Conservation (phyloP, 35 echinoderm and acorn worm genomes). For the Antedon bifida region DNA sequence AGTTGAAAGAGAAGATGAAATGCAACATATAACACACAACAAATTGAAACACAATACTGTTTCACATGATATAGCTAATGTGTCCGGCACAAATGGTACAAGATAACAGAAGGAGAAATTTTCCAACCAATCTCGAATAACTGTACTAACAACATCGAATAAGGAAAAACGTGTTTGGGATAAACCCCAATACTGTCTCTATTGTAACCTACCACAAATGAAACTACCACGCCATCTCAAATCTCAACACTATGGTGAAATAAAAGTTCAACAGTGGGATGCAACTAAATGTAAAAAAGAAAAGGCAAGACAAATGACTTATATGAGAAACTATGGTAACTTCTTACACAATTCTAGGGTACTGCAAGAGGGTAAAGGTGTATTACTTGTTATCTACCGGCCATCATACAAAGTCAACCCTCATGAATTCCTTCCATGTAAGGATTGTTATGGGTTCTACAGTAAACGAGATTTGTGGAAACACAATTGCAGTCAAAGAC, state of each 20-base stretch:
- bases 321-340: not conserved
- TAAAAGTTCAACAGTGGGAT: not conserved
- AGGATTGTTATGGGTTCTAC: not conserved
- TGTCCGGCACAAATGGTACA: too few species aligned
- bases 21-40: too few species aligned
- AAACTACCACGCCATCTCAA: not conserved
- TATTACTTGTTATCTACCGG: not conserved
- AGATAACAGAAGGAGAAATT: too few species aligned
- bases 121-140: not conserved
- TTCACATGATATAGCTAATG: too few species aligned
- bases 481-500: not conserved
- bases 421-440: not conserved
- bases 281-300: not conserved
- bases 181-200: slow-evolving; percentile 19
- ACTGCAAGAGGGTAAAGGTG: not conserved
- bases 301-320: not conserved
- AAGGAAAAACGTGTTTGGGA: slow-evolving; percentile 19
- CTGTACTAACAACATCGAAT: not conserved
- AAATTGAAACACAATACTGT: too few species aligned
- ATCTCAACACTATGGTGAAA: not conserved
- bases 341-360: not conserved
- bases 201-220: not conserved
- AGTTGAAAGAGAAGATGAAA: too few species aligned
- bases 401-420: not conserved
- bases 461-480: not conserved